Evolutionary conservation across 2,888 invertebrate species (phyloP).

Genomic region (Exocentrus adspersus): DNA sequence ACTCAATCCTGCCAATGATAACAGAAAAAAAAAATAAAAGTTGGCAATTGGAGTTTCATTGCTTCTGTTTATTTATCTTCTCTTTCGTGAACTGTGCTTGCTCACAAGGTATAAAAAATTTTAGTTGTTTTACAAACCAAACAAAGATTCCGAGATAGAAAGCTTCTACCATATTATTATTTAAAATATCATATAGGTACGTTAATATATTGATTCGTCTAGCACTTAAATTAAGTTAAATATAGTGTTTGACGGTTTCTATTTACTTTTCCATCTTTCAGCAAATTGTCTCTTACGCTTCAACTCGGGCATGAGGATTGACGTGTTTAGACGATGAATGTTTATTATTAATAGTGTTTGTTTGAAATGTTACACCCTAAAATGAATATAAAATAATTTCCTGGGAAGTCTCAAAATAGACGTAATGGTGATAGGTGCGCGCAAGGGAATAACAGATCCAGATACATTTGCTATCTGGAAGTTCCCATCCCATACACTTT

Average conservation of each 20-base stretch:
- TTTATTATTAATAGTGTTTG: constrained; percentile 26
- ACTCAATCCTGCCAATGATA: too few relatives aligned
- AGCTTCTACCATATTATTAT: too few relatives aligned
- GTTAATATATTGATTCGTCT: not conserved
- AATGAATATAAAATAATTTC: constrained; percentile 26
- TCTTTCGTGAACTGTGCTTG: too few relatives aligned
- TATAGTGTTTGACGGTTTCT: not conserved
- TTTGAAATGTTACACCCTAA: constrained; percentile 24
- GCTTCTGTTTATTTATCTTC: too few relatives aligned
- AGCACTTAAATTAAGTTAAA: constrained; percentile 1
- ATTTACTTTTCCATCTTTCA: constrained; percentile 21
- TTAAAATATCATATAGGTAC: too few relatives aligned
- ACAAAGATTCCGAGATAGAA: too few relatives aligned
- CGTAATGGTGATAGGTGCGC: not conserved
- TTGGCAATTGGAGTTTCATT: too few relatives aligned
- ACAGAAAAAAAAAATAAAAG: too few relatives aligned
- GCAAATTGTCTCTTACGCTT: constrained; percentile 22
- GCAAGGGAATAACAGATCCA: not conserved
- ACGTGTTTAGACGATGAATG: constrained; percentile 23
- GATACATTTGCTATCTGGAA: not conserved
- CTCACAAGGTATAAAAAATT: too few relatives aligned
- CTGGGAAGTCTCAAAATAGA: constrained; percentile 23
- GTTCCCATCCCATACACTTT: not conserved
- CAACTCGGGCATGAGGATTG: constrained; percentile 15
- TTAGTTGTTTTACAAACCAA: too few relatives aligned